These are phyloP conservation scores for Myotis yumanensis DNA, from an alignment of 2,113 vertebrate genomes.

Conservation along the genomic window DNA sequence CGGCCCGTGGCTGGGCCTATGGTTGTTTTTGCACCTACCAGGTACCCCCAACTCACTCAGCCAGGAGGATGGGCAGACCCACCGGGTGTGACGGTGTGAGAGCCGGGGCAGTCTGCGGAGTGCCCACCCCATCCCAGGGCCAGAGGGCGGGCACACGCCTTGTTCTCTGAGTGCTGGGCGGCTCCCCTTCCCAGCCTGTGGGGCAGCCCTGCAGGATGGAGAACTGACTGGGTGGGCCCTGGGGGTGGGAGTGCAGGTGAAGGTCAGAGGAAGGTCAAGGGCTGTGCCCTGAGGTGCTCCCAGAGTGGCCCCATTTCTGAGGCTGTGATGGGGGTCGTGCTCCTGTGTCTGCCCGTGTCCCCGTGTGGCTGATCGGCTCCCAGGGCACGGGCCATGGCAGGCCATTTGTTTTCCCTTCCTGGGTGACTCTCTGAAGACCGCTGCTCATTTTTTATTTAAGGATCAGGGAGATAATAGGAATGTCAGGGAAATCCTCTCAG, in stretches of 20 bases:
- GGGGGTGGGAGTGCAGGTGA: neutral
- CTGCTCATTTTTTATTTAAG: slow-evolving; percentile 40
- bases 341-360: neutral
- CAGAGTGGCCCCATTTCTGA: too few relatives aligned
- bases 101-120: neutral
- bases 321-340: neutral
- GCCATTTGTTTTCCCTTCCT: neutral
- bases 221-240: neutral
- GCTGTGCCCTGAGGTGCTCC: neutral
- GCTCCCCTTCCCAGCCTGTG: too few relatives aligned
- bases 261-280: neutral
- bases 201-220: neutral
- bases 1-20: neutral
- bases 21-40: neutral
- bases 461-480: slow-evolving; percentile 42
- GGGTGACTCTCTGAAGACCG: neutral
- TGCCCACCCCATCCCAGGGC: neutral
- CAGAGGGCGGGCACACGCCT: neutral
- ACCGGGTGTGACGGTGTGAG: neutral
- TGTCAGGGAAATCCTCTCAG: slow-evolving; percentile 11
- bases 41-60: neutral
- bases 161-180: too few relatives aligned
- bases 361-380: rapidly evolving
- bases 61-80: rapidly evolving
- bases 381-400: neutral